Conservation (phyloP, 2,113 vertebrate genomes). For the Pelusios castaneus region DNA sequence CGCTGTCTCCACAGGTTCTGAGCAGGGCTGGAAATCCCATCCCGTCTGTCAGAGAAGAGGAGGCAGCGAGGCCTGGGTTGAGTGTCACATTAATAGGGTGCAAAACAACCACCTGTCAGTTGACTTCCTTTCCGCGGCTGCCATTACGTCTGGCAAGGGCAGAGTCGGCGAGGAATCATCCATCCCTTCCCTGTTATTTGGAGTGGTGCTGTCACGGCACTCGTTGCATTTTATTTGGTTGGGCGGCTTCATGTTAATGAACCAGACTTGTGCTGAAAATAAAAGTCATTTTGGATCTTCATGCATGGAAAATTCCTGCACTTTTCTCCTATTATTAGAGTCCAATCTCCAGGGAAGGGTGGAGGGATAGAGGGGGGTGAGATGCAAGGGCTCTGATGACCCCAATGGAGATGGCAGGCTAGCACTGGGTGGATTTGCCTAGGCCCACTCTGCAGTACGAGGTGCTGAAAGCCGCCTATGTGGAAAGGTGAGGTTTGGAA, state of each 20-base stretch:
- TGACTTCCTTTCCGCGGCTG: not conserved
- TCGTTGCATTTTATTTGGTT: constrained; percentile 4
- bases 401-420: not conserved
- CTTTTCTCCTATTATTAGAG: not conserved
- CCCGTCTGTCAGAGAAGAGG: constrained; percentile 2
- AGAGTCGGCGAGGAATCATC: not conserved
- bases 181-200: not conserved
- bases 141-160: constrained; percentile 38
- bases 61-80: not conserved
- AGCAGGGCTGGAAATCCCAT: not conserved
- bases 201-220: constrained; percentile 14
- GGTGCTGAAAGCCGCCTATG: not conserved
- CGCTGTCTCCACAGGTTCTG: not conserved
- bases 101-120: constrained; percentile 46
- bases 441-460: not conserved
- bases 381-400: not conserved
- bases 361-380: not conserved
- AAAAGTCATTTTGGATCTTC: constrained; percentile 42
- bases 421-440: not conserved
- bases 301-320: constrained; percentile 54
- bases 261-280: not conserved
- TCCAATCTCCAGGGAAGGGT: not conserved
- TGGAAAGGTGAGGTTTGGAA: not conserved
- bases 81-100: constrained; percentile 17
- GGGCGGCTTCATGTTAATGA: constrained; percentile 34